These are phyloP conservation scores for Nasua narica DNA, from an alignment of 2,797 vertebrate genomes.

Conservation along the genomic window DNA sequence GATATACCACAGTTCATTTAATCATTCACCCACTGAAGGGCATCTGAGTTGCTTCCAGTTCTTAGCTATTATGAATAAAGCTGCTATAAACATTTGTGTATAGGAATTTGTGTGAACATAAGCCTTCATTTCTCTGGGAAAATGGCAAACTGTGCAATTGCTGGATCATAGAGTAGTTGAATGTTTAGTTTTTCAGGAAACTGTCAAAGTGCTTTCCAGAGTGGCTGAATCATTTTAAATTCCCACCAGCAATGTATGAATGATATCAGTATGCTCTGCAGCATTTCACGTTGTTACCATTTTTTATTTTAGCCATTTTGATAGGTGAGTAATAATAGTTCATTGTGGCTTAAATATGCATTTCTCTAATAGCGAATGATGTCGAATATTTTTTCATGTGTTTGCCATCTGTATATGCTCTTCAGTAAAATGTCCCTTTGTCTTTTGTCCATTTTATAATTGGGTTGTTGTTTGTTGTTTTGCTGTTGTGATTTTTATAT, in stretches of 20 bases:
- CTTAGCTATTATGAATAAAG: neutral
- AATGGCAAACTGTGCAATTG: neutral
- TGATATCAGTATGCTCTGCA: neutral
- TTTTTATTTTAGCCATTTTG: neutral
- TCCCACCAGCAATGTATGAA: neutral
- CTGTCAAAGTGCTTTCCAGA: neutral
- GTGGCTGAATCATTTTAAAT: neutral
- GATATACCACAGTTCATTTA: neutral
- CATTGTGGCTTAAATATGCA: neutral
- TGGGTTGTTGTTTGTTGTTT: neutral
- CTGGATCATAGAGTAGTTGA: neutral
- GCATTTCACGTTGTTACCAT: neutral
- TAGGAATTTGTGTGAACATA: neutral
- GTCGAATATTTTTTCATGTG: neutral
- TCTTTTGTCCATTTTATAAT: constrained; percentile 1
- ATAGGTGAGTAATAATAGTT: neutral
- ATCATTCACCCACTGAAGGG: neutral
- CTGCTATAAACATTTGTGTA: neutral
- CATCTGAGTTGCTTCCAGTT: neutral
- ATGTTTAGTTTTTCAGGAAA: neutral
- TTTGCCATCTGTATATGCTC: neutral
- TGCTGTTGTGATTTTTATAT: neutral
- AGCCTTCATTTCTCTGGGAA: neutral
- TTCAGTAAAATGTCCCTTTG: neutral
- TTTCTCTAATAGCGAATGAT: neutral